Conservation (phyloP, 2,113 vertebrate genomes). For the Malurus cyaneus region DNA sequence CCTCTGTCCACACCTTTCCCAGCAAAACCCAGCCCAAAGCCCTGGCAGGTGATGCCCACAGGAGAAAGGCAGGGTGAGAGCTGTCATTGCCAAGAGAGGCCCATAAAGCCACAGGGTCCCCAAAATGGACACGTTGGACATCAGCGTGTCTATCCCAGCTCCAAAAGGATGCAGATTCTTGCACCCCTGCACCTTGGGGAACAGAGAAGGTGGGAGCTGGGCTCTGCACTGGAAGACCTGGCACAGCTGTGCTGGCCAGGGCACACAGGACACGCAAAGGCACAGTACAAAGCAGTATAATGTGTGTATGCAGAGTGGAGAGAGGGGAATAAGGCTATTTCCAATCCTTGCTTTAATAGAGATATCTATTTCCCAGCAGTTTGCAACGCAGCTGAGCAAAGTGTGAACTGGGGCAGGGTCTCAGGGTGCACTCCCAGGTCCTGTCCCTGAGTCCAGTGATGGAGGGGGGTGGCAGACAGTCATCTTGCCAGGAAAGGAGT, state of each 20-base stretch:
- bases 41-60: neutral
- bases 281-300: neutral
- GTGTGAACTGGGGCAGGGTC: accelerated
- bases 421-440: neutral
- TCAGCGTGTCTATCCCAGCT: neutral
- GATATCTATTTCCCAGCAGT: neutral
- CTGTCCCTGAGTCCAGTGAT: accelerated
- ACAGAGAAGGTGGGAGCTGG: neutral
- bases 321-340: neutral
- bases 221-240: accelerated
- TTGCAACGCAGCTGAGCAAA: accelerated
- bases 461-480: neutral
- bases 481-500: neutral
- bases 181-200: neutral
- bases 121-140: accelerated
- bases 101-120: neutral
- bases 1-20: neutral
- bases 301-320: neutral
- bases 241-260: accelerated
- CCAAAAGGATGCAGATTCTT: neutral
- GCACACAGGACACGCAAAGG: neutral
- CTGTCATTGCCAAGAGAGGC: neutral
- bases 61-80: neutral
- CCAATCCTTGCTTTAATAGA: neutral
- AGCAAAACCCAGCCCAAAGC: neutral